These are phyloP conservation scores for Tanaodytes sp. DNA, from an alignment of 2,888 invertebrate genomes.

Conservation along the genomic window DNA sequence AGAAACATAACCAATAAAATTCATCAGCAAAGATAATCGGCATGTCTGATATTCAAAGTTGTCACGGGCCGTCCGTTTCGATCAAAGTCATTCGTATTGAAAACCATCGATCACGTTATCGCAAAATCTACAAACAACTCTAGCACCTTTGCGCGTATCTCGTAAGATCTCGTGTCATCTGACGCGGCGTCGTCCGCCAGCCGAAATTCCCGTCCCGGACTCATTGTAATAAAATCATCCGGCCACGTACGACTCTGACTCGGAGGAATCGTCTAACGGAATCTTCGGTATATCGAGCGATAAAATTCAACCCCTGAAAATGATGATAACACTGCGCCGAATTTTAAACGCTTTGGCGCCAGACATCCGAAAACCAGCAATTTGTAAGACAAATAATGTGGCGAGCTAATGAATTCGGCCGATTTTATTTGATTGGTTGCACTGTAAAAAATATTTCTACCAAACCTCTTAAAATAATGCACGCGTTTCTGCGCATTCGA, in stretches of 20 bases:
- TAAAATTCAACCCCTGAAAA: constrained; percentile 65
- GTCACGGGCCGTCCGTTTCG: constrained; percentile 40
- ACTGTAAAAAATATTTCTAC: too few species aligned
- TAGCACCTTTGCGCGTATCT: constrained; percentile 57
- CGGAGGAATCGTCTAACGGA: constrained; percentile 70
- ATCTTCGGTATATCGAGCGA: constrained; percentile 71
- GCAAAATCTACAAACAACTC: constrained; percentile 60
- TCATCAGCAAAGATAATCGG: too few species aligned
- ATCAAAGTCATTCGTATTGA: constrained; percentile 53
- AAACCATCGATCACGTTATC: constrained; percentile 65
- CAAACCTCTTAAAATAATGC: too few species aligned
- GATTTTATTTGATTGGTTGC: too few species aligned
- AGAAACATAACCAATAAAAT: too few species aligned
- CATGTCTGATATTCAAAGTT: constrained; percentile 19
- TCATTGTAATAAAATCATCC: constrained; percentile 65
- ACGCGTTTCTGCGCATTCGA: too few species aligned
- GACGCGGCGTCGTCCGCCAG: constrained; percentile 20
- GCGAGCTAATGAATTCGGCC: too few species aligned
- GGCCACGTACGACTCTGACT: constrained; percentile 47
- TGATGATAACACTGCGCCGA: constrained; percentile 66
- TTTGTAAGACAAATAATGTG: too few species aligned
- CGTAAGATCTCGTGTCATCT: constrained; percentile 63
- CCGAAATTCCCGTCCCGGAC: constrained; percentile 55
- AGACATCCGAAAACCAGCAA: too few species aligned
- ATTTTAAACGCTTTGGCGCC: too few species aligned